Evolutionary conservation across 1,140 invertebrate genomes (phyloP), one percentile per base, ranked within the genome.

Genomic region (Rhopalosiphum maidis): DNA sequence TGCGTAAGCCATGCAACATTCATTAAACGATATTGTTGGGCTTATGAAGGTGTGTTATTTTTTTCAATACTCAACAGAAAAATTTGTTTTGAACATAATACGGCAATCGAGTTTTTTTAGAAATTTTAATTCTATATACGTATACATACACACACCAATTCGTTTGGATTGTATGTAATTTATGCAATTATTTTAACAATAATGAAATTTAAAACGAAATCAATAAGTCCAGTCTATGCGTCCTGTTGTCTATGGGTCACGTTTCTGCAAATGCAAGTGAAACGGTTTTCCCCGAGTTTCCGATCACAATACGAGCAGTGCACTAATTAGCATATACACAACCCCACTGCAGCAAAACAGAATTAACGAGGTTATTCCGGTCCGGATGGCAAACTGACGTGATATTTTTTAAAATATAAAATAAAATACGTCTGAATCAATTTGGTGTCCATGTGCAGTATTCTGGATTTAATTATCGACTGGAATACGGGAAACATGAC

Each of bases 331-430:
- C 90, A 91, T 91, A 82, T 41, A 83, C 48, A 86, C 77, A n/a
- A 21, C 41, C 60, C 46, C 35, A 77, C 15, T 23, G 6, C n/a
- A 22, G 60, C 48, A 43, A 93, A 86, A 83, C 35, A 21, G 82
- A 86, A 86, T 86, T 93, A 93, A 93, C 46, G 82, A 85, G 60
- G 82, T 93, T 93, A 93, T 86, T 93, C 91, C 82, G 48, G 77
- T 85, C n/a, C 91, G 91, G 37, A 86, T 83, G 60, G 77, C 77
- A 92, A 83, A 92, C 91, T 43, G 46, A 92, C 90, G 60, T 92
- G 68, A 92, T 92, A 82, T 92, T 92, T 60, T 92, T 82, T 51
- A 92, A 92, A 92, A 82, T 82, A 83, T 68, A 93, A 93, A 85
- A 93, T 77, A 91, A 91, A 91, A 82, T 85, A 35, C 77, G 91